phyloP scores from a whole-genome alignment of 2,888 invertebrate species.

The Cecidostiba fungosa region DNA sequence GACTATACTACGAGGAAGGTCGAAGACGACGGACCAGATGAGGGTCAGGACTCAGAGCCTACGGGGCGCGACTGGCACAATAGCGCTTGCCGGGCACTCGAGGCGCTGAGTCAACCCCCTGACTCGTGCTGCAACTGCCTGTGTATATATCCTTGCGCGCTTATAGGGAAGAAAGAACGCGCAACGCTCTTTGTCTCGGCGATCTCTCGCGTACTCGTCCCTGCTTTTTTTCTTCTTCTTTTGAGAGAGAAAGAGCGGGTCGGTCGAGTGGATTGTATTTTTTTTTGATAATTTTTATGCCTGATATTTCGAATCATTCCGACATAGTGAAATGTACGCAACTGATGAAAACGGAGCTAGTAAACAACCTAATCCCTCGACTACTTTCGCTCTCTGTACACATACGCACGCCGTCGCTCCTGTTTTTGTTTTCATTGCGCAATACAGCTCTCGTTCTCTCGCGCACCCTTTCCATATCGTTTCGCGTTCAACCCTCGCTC shows the following conservation, averaged over 20 bases:
- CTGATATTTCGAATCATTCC: no score
- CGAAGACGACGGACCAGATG: not conserved
- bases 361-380: not conserved
- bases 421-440: slow-evolving; percentile 38
- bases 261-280: not conserved
- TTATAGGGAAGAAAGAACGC: no score
- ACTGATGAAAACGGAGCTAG: not conserved
- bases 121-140: slow-evolving; percentile 25
- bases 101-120: slow-evolving; percentile 55
- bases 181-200: slow-evolving; percentile 42
- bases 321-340: no score
- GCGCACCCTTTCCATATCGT: not conserved
- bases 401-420: not conserved
- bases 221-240: not conserved
- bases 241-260: not conserved
- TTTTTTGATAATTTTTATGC: no score
- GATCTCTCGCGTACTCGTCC: not conserved
- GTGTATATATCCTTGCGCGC: not conserved
- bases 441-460: not conserved
- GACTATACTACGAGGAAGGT: not conserved
- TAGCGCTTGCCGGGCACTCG: slow-evolving; percentile 32
- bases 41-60: slow-evolving; percentile 38
- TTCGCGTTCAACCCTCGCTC: not conserved
- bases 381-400: not conserved
- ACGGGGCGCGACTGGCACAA: slow-evolving; percentile 12